Evolutionary conservation across 2,113 vertebrate genomes (phyloP).

Genomic region (Axis porcinus): DNA sequence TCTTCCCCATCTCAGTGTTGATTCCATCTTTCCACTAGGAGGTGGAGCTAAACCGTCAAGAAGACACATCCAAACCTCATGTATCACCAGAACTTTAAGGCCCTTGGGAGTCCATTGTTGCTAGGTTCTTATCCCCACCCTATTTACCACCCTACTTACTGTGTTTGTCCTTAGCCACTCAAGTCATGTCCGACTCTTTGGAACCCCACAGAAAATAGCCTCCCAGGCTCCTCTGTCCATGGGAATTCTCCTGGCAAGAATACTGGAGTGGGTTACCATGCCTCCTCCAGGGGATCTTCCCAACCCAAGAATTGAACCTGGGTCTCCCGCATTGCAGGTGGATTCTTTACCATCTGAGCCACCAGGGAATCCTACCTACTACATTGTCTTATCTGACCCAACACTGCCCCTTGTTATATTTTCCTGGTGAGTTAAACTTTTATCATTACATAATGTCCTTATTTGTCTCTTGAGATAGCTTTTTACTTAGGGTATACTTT

Average conservation of each 20-base stretch:
- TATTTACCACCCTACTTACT: neutral
- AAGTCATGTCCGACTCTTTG: fast-evolving
- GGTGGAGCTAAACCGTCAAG: neutral
- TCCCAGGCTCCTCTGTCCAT: neutral
- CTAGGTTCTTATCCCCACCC: neutral
- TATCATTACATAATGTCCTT: neutral
- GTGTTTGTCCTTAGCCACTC: neutral
- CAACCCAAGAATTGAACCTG: neutral
- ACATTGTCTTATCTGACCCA: neutral
- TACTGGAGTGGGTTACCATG: neutral
- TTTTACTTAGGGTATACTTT: neutral
- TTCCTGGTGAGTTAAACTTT: neutral
- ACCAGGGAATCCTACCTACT: neutral
- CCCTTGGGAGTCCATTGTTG: neutral
- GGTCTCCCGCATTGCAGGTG: neutral
- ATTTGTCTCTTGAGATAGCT: neutral
- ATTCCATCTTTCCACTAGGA: neutral
- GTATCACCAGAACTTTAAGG: neutral
- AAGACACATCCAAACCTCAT: neutral
- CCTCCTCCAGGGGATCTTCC: neutral
- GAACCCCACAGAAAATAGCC: neutral
- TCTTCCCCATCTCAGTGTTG: neutral
- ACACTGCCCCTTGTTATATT: neutral
- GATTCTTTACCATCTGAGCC: neutral
- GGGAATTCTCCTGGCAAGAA: neutral